These are phyloP conservation scores for Tangara arthus DNA, from an alignment of 2,797 vertebrate genomes.

Conservation along the genomic window DNA sequence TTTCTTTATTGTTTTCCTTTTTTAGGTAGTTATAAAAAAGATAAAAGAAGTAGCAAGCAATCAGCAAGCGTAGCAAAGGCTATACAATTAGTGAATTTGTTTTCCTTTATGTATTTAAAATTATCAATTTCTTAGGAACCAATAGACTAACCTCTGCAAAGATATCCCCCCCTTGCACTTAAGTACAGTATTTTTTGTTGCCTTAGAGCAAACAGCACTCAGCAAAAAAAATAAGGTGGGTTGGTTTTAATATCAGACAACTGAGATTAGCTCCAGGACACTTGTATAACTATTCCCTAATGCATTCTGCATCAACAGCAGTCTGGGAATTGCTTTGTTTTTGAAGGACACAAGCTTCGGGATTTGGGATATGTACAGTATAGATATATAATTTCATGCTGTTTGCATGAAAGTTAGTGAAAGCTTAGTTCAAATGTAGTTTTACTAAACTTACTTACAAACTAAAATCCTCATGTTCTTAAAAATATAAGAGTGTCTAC, in stretches of 20 bases:
- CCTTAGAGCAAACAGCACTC: not conserved
- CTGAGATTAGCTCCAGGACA: not conserved
- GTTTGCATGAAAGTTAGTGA: not conserved
- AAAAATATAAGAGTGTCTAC: not conserved
- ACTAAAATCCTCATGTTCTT: not conserved
- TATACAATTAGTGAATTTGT: not conserved
- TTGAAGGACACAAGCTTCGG: constrained; percentile 14
- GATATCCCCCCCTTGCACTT: not conserved
- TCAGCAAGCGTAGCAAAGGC: not conserved
- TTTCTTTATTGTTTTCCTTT: not conserved
- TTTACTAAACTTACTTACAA: not conserved
- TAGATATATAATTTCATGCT: not conserved
- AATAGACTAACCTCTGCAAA: not conserved
- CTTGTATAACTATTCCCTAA: not conserved
- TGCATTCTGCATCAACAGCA: not conserved
- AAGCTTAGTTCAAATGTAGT: not conserved
- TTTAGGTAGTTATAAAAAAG: not conserved
- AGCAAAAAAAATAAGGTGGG: not conserved
- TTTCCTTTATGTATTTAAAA: not conserved
- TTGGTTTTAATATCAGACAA: not conserved
- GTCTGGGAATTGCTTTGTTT: not conserved
- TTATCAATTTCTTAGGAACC: not conserved
- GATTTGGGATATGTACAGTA: not conserved
- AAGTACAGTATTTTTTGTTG: not conserved
- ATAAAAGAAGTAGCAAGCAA: not conserved